phyloP scores from a whole-genome alignment of 2,797 vertebrate genomes.

The Podarcis siculus region DNA sequence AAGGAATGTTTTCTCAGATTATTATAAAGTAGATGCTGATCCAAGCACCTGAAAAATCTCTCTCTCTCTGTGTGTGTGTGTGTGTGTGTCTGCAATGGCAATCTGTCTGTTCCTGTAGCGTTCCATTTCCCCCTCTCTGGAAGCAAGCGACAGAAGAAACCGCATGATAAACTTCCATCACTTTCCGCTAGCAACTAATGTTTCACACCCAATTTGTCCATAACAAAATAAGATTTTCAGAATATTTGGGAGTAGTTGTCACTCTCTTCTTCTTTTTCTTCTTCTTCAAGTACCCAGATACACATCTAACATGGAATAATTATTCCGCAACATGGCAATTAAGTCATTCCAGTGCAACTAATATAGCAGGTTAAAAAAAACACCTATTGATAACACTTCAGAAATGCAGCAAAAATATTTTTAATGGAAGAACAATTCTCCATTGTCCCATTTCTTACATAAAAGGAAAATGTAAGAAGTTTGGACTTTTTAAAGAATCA shows the following conservation, averaged over 20 bases:
- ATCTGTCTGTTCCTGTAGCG: not conserved
- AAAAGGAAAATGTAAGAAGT: not conserved
- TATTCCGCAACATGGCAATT: not conserved
- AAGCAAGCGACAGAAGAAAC: not conserved
- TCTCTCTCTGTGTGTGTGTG: not conserved
- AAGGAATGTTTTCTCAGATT: not conserved
- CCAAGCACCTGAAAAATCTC: constrained; percentile 26
- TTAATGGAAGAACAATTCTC: not conserved
- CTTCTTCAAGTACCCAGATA: not conserved
- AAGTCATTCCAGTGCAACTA: not conserved
- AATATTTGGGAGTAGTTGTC: not conserved
- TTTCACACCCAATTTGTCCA: constrained; percentile 24
- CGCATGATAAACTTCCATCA: not conserved
- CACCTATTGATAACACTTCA: not conserved
- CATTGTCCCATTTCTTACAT: too few relatives aligned
- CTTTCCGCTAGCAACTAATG: not conserved
- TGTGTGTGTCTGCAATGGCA: not conserved
- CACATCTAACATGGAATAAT: not conserved
- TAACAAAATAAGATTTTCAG: not conserved
- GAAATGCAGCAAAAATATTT: not conserved
- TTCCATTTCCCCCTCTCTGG: constrained; percentile 2
- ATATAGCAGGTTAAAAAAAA: not conserved
- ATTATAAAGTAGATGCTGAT: not conserved
- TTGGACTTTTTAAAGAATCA: not conserved
- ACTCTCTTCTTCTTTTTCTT: not conserved